Conservation (phyloP, 1,140 invertebrate species). For the Drosophila sucinea region DNA sequence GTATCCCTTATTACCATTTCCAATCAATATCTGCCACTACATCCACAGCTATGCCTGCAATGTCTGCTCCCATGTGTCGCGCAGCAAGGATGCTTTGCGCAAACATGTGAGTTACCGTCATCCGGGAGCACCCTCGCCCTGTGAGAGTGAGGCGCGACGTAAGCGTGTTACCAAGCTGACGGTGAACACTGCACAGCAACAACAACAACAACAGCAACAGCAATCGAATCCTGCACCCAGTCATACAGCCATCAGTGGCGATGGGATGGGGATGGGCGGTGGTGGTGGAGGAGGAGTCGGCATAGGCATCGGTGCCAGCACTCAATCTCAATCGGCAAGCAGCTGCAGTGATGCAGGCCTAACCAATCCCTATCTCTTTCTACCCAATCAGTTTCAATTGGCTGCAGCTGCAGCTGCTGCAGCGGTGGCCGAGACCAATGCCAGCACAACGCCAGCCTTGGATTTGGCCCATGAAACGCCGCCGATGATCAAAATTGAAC, state of each 20-base stretch:
- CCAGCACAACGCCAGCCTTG: conserved; percentile 41
- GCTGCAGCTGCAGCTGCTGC: conserved; percentile 73
- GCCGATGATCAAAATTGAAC: conserved; percentile 48
- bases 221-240: conserved; percentile 31
- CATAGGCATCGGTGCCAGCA: conserved; percentile 1
- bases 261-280: conserved; percentile 20
- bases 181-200: conserved; percentile 24
- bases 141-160: conserved; percentile 75
- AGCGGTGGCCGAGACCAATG: conserved; percentile 58
- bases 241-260: conserved; percentile 61
- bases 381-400: conserved; percentile 82
- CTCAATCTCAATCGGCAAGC: conserved; percentile 7
- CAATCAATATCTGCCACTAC: not conserved
- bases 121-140: conserved; percentile 84
- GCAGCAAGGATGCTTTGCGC: conserved; percentile 92
- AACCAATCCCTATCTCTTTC: conserved; percentile 71
- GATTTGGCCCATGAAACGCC: conserved; percentile 53
- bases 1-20: not conserved
- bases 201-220: conserved; percentile 6
- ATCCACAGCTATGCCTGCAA: conserved; percentile 87
- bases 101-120: conserved; percentile 95
- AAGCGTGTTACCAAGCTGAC: conserved; percentile 72
- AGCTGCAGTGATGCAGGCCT: conserved; percentile 14
- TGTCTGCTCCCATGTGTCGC: conserved; percentile 92
- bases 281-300: no score